Evolutionary conservation across 2,113 vertebrate species (phyloP).

Genomic region (Accipiter cooperii): DNA sequence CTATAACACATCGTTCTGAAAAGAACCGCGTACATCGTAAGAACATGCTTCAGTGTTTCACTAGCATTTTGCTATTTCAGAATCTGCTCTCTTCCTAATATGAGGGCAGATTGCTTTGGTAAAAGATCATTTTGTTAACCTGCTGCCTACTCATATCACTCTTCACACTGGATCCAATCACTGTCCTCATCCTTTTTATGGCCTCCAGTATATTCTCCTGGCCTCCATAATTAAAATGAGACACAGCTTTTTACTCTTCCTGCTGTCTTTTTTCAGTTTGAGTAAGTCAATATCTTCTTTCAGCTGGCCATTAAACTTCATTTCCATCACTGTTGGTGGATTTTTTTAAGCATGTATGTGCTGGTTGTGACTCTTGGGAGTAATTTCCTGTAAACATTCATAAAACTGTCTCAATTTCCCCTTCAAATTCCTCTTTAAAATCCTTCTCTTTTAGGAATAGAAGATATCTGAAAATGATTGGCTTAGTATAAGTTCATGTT

Average conservation of each 20-base stretch:
- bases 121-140: neutral
- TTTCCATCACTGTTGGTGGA: neutral
- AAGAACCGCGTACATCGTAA: neutral
- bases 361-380: neutral
- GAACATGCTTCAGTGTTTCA: neutral
- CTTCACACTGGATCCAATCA: neutral
- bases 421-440: neutral
- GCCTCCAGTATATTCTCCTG: neutral
- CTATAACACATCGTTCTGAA: neutral
- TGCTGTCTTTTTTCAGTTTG: neutral
- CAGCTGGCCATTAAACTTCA: neutral
- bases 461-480: neutral
- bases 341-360: neutral
- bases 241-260: neutral
- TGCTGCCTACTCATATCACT: neutral
- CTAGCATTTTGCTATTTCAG: neutral
- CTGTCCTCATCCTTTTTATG: neutral
- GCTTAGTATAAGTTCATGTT: neutral
- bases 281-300: neutral
- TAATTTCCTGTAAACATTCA: neutral
- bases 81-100: neutral
- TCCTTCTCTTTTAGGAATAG: neutral
- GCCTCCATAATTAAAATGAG: neutral
- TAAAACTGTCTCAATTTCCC: neutral
- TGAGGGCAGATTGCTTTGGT: neutral